These are phyloP conservation scores for Chamaedrilus cognettii DNA, from an alignment of 2,888 invertebrate genomes.

Conservation along the genomic window DNA sequence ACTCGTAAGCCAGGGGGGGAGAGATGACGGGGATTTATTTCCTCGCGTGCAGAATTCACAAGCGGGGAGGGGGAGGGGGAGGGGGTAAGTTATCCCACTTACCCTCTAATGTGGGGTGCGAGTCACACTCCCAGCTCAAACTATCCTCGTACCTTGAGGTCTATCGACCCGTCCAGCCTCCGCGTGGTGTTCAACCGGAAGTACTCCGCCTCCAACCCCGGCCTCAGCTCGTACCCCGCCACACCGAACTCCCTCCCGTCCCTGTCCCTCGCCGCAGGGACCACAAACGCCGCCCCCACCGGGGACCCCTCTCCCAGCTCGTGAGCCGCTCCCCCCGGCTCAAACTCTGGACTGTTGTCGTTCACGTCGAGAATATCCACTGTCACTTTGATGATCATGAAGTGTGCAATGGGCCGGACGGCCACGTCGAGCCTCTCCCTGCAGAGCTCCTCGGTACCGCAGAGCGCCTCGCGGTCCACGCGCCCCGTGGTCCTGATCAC, in stretches of 20 bases:
- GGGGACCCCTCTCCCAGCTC: slow-evolving; percentile 27
- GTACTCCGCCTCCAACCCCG: background rate
- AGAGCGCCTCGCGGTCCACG: slow-evolving; percentile 36
- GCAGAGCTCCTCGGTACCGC: slow-evolving; percentile 20
- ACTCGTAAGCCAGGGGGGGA: no score
- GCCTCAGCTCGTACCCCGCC: slow-evolving; percentile 26
- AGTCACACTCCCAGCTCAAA: no score
- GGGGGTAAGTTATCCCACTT: no score
- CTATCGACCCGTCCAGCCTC: slow-evolving; percentile 26
- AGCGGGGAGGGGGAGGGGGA: no score
- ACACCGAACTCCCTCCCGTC: slow-evolving; percentile 25
- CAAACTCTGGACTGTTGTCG: slow-evolving; percentile 37
- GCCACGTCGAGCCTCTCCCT: slow-evolving; percentile 31
- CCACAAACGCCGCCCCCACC: slow-evolving; percentile 22
- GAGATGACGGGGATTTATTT: no score
- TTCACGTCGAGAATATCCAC: slow-evolving; percentile 34
- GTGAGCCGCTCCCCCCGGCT: slow-evolving; percentile 18
- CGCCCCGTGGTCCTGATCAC: slow-evolving; percentile 24
- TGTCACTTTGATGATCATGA: slow-evolving; percentile 34
- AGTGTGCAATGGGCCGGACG: slow-evolving; percentile 28
- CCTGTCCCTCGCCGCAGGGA: slow-evolving; percentile 32
- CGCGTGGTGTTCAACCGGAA: slow-evolving; percentile 25
- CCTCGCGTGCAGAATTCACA: no score
- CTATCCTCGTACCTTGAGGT: no score
- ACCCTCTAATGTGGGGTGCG: no score